Base-by-base conservation (phyloP, 2,113 vertebrate species). In the Ceyx melanurus region DNA sequence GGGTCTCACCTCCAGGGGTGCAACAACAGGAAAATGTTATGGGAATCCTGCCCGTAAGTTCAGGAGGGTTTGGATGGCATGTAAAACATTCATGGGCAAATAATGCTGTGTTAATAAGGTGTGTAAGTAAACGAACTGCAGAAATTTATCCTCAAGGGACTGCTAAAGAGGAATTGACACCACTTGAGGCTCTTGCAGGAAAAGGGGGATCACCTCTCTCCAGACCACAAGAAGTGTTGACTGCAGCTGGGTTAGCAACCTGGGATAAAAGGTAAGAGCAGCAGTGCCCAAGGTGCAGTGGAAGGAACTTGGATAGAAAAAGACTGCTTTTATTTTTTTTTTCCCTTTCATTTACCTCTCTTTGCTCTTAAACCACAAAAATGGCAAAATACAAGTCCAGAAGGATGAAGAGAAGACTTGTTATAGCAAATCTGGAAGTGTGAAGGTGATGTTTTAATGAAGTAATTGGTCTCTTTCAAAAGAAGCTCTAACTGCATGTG, bases 401-500 rank as follows among this genome's bases (percentile, higher is more conserved):
- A 86, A 88, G 72, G 64, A 90, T 92, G 40, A 89, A 75, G 61
- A 58, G 35, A 84, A 48, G 43, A 68, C 83, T 29, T 83, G n/a
- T 53, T 90, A 83, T 2, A 84, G 90, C 73, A 86, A 60, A 87
- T 62, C n/a, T 67, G 40, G 35, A 86, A 93, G 77, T 77, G 88
- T 81, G 73, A 91, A 88, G 76, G 35, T 83, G 86, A 88, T 90
- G 77, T 78, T 93, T 77, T 93, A 83, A 86, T 96, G 83, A 93
- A 88, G 67, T 93, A 88, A 93, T 90, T 86, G 70, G 70, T 84
- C 35, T 91, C 82, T 94, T 81, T 92, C 90, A 90, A 95, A 92
- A 84, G 13, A 75, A 75, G 76, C 88, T 78, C 18, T 60, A 90
- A 22, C 57, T 68, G 80, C 57, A 7, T 45, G 57, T 67, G 53